Evolutionary conservation across 2,888 invertebrate genomes (phyloP).

Genomic region (Holacanthella duospinosa): DNA sequence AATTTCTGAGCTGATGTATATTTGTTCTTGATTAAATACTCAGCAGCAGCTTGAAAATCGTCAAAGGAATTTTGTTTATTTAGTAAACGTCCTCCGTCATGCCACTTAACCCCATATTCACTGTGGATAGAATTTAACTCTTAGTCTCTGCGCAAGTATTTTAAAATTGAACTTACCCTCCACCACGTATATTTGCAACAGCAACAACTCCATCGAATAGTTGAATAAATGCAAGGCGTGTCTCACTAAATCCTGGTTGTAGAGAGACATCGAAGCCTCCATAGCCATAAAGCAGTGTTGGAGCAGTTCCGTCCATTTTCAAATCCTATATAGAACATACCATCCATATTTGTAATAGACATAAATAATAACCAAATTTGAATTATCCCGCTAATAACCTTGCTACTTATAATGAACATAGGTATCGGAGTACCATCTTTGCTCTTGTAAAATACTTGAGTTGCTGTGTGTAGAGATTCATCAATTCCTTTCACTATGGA

Average conservation of each 20-base stretch:
- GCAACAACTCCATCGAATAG: constrained; percentile 9
- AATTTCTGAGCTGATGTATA: constrained; percentile 65
- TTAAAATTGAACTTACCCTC: constrained; percentile 11
- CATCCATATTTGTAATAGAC: no score
- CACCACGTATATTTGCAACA: constrained; percentile 11
- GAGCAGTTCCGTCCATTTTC: constrained; percentile 51
- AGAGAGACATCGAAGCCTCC: constrained; percentile 9
- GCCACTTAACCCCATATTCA: constrained; percentile 20
- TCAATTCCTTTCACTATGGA: constrained; percentile 73
- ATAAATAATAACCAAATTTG: neutral
- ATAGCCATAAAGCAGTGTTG: constrained; percentile 10
- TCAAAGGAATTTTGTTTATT: constrained; percentile 79
- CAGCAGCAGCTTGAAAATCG: constrained; percentile 86
- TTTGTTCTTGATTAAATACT: constrained; percentile 66
- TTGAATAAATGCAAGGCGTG: constrained; percentile 7
- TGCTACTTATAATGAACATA: constrained; percentile 72
- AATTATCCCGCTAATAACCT: constrained; percentile 44
- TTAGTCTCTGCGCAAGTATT: neutral
- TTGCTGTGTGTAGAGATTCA: constrained; percentile 62
- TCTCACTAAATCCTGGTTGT: neutral
- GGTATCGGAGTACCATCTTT: constrained; percentile 88
- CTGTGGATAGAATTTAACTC: constrained; percentile 12
- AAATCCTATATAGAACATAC: constrained; percentile 3
- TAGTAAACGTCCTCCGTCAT: constrained; percentile 9
- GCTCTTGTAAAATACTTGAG: constrained; percentile 82